Conservation (phyloP, 2,888 invertebrate genomes). For the Eristalis arbustorum region DNA sequence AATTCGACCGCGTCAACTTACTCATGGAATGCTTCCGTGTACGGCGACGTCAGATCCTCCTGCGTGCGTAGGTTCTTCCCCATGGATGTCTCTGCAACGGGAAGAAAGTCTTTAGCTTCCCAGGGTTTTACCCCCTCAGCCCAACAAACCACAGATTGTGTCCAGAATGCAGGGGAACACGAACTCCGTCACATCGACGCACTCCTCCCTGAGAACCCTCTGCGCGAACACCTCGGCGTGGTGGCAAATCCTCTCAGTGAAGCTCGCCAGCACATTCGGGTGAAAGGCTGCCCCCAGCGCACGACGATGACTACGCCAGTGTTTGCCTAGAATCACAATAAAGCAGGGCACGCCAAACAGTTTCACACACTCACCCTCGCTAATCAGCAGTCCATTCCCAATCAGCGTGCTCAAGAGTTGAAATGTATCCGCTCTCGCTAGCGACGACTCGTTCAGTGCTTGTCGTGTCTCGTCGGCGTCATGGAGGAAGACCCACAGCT, state of each 20-base stretch:
- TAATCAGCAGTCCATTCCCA: constrained; percentile 78
- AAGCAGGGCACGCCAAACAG: background rate
- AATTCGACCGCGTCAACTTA: constrained; percentile 79
- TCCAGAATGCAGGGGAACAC: constrained; percentile 84
- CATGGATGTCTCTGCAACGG: constrained; percentile 54
- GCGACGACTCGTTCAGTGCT: constrained; percentile 75
- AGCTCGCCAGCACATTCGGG: constrained; percentile 87
- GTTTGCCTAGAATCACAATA: constrained; percentile 73
- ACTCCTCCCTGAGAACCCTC: constrained; percentile 80
- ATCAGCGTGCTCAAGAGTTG: constrained; percentile 75
- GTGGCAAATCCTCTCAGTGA: constrained; percentile 84
- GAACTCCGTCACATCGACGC: constrained; percentile 81
- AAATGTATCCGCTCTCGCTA: constrained; percentile 76
- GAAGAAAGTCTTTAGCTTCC: background rate
- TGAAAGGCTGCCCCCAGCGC: constrained; percentile 89
- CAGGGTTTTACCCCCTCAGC: background rate
- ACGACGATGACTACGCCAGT: constrained; percentile 86
- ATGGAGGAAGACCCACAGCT: constrained; percentile 78
- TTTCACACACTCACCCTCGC: constrained; percentile 73
- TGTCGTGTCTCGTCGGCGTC: constrained; percentile 76
- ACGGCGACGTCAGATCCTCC: constrained; percentile 79
- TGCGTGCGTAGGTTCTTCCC: constrained; percentile 47
- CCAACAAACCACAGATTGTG: constrained; percentile 82
- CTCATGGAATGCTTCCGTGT: constrained; percentile 86
- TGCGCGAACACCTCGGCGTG: constrained; percentile 83